A percentile compares a stretch with the other conserved stretches of the same genome.
Evolutionary conservation across 1,140 invertebrate species (phyloP).

Genomic region (Wiebesia pumilae): DNA sequence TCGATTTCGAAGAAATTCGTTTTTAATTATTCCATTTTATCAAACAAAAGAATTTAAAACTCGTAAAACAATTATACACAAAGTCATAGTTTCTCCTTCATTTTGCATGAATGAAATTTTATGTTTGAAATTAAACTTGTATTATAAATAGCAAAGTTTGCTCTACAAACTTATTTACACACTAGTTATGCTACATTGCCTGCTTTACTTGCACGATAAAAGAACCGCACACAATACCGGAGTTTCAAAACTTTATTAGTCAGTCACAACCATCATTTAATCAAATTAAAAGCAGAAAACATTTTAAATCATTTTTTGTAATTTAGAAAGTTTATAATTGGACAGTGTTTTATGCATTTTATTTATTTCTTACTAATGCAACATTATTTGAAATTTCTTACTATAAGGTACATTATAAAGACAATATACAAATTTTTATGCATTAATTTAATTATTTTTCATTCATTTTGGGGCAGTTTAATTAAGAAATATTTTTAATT

Average conservation of each 20-base stretch:
- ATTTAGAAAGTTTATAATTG: too few relatives aligned
- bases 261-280: not conserved
- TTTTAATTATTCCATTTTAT: conserved; percentile 1
- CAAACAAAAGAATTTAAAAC: not conserved
- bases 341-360: too few relatives aligned
- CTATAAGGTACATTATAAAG: too few relatives aligned
- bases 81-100: not conserved
- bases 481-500: too few relatives aligned
- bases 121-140: conserved; percentile 18
- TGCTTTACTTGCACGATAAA: conserved; percentile 47
- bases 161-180: conserved; percentile 27
- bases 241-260: conserved; percentile 16
- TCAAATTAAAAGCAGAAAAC: not conserved
- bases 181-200: conserved; percentile 7
- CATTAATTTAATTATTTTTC: too few relatives aligned
- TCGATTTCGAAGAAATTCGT: not conserved
- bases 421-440: too few relatives aligned
- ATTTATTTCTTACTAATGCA: too few relatives aligned
- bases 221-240: conserved; percentile 15
- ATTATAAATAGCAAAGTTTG: conserved; percentile 24
- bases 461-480: too few relatives aligned
- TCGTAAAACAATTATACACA: not conserved
- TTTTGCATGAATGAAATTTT: conserved; percentile 15
- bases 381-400: too few relatives aligned
- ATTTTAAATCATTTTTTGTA: not conserved